Evolutionary conservation across 1,140 invertebrate genomes (phyloP), one percentile per base, ranked within the genome.

Genomic region (Pogonomyrmex barbatus): DNA sequence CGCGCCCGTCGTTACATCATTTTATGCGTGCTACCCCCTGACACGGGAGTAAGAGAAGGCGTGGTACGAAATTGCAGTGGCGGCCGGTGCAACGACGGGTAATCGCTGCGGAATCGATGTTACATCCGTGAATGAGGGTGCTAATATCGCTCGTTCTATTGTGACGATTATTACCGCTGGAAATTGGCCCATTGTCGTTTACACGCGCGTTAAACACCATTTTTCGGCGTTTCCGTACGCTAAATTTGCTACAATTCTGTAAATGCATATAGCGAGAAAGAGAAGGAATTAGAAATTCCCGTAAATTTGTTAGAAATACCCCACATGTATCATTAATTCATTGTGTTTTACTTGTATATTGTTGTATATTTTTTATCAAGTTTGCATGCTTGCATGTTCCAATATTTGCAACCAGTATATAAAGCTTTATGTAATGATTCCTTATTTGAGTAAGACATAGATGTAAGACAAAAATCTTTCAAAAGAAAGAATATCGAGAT

Each of bases 51-150:
- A 30, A 47, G 50, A 70, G 78, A 39, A 17, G 84, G 81, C 73
- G 73, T 85, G 87, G 70, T 68, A 85, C 88, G 76, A 90, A 92
- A 92, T 92, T 87, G 78, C 83, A 84, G 89, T 86, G 82, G 67
- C 75, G 90, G 83, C 84, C 36, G 78, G 65, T 88, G 76, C 86
- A 85, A 60, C 84, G 33, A 12, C 33, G 63, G 78, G 68, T 79
- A 90, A 88, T 91, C 60, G 89, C 56, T 79, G 75, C 71, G 42
- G 65, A 87, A 54, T 86, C 50, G 76, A 86, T 82, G 84, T 75
- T 67, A 54, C 75, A 84, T 70, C 84, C 54, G 54, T 14, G 30
- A 83, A 83, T 56, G 77, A 73, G 62, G 78, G 45, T 33, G 45
- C 62, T 78, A 77, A 89, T 77, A 89, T 89, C 58, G 87, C 62